Conservation (phyloP, 2,113 vertebrate species). For the Alligator sinensis region DNA sequence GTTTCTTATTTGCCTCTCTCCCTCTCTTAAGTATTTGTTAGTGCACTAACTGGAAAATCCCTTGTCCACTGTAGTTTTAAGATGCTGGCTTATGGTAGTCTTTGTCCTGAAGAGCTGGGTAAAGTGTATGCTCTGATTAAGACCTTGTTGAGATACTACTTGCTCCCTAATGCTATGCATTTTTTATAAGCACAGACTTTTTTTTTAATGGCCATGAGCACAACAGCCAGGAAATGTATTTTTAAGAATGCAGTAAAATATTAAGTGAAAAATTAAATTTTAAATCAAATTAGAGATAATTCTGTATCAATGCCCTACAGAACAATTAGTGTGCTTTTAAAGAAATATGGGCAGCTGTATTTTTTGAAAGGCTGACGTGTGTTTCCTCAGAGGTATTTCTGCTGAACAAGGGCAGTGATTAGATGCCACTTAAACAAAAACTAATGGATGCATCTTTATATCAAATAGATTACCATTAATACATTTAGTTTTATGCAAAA, state of each 20-base stretch:
- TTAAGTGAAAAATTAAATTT: not conserved
- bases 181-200: slow-evolving; percentile 21
- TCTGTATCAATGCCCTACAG: not conserved
- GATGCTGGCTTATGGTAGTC: not conserved
- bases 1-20: not conserved
- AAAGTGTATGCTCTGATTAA: not conserved
- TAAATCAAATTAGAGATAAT: not conserved
- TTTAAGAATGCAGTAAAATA: not conserved
- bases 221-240: not conserved
- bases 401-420: not conserved
- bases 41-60: not conserved
- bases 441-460: not conserved
- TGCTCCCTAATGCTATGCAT: not conserved
- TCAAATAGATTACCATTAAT: slow-evolving; percentile 26
- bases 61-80: not conserved
- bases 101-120: not conserved
- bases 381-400: slow-evolving; percentile 30
- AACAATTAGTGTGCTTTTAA: slow-evolving; percentile 5
- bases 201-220: slow-evolving; percentile 1
- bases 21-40: not conserved
- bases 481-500: slow-evolving; percentile 29
- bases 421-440: slow-evolving; percentile 35
- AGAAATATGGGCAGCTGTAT: not conserved
- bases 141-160: not conserved
- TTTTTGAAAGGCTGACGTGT: not conserved